phyloP scores from a whole-genome alignment of 2,888 invertebrate species.

The Synergus itoensis region DNA sequence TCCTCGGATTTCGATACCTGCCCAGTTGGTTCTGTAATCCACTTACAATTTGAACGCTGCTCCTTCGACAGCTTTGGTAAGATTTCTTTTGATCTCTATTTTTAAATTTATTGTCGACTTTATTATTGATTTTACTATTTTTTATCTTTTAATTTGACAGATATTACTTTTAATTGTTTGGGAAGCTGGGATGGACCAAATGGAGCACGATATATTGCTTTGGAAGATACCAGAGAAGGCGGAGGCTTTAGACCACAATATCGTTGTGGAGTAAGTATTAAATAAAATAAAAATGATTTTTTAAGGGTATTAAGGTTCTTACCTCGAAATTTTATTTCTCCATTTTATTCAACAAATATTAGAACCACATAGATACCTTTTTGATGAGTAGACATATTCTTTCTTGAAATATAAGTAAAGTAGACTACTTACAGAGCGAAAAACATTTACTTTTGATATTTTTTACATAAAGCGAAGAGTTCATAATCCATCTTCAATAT shows the following conservation, averaged over 20 bases:
- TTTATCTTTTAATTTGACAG: slow-evolving; percentile 68
- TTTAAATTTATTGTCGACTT: not conserved
- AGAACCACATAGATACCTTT: too few relatives aligned
- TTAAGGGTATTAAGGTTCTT: too few relatives aligned
- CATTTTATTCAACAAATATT: too few relatives aligned
- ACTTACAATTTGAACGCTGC: slow-evolving; percentile 81
- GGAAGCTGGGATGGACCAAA: slow-evolving; percentile 82
- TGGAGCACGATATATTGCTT: slow-evolving; percentile 81
- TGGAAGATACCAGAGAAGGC: slow-evolving; percentile 79
- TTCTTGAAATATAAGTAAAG: too few relatives aligned
- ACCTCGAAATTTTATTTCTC: too few relatives aligned
- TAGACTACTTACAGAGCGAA: too few relatives aligned
- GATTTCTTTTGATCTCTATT: slow-evolving; percentile 50
- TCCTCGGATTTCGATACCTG: slow-evolving; percentile 82
- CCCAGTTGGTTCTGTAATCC: slow-evolving; percentile 81
- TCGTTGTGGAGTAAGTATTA: slow-evolving; percentile 81
- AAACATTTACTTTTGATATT: too few relatives aligned
- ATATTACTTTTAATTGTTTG: slow-evolving; percentile 82
- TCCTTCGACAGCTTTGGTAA: slow-evolving; percentile 80
- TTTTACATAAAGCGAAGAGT: too few relatives aligned
- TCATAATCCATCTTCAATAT: too few relatives aligned
- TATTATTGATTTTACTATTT: not conserved
- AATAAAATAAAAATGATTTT: not conserved
- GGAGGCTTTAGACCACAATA: slow-evolving; percentile 79
- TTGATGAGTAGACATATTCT: too few relatives aligned